These are phyloP conservation scores for Anseranas semipalmata DNA, from an alignment of 2,113 vertebrate genomes.

Conservation along the genomic window DNA sequence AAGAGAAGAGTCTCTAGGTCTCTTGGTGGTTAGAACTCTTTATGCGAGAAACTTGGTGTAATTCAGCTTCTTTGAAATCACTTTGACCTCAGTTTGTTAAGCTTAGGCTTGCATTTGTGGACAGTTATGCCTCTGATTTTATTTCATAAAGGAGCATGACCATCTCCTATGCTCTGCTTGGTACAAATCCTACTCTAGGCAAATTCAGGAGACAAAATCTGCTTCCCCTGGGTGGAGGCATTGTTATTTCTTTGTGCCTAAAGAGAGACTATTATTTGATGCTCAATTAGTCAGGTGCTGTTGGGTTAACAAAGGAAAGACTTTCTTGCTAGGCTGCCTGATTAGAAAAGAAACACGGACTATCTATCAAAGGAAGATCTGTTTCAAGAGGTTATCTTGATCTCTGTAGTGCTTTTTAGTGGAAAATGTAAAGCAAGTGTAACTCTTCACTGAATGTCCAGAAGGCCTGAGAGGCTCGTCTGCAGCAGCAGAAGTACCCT, in stretches of 20 bases:
- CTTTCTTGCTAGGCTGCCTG: not conserved
- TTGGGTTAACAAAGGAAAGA: not conserved
- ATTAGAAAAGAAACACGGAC: not conserved
- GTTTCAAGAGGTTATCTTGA: not conserved
- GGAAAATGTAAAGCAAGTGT: not conserved
- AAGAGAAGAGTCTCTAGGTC: not conserved
- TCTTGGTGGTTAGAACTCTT: not conserved
- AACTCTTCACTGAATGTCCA: not conserved
- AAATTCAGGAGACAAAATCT: not conserved
- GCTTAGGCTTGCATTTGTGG: not conserved
- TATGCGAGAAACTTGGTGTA: not conserved
- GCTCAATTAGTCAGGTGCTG: not conserved
- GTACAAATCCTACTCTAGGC: not conserved
- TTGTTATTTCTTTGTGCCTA: not conserved
- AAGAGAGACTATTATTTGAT: not conserved
- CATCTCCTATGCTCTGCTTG: not conserved
- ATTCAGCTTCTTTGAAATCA: not conserved
- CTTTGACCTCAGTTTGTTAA: not conserved
- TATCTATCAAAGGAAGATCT: not conserved
- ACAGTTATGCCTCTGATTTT: not conserved
- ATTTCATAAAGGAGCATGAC: not conserved
- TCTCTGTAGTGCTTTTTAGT: not conserved
- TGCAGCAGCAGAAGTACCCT: not conserved
- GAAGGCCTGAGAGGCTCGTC: not conserved
- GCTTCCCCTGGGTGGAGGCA: not conserved